Percentiles rank a stretch among this genome's conserved stretches.
These are phyloP conservation scores for Geotrupes spiniger DNA, from an alignment of 2,888 invertebrate genomes.

Conservation along the genomic window DNA sequence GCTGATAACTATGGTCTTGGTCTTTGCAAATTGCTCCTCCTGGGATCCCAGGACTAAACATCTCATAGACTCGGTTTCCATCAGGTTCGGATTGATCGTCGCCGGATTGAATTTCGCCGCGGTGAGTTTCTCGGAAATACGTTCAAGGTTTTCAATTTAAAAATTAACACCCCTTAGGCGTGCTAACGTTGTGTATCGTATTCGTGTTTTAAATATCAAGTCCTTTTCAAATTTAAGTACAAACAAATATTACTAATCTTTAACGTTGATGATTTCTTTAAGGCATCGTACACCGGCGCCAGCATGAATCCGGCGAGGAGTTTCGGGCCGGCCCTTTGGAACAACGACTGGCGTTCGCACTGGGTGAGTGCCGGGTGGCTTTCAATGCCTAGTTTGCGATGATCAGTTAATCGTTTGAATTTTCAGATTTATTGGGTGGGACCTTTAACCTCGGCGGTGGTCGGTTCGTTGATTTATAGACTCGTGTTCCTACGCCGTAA, in stretches of 20 bases:
- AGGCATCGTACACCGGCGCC: slow-evolving; percentile 60
- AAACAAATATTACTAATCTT: slow-evolving; percentile 8
- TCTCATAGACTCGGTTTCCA: slow-evolving; percentile 60
- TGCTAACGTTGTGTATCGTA: no score
- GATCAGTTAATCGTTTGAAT: slow-evolving; percentile 9
- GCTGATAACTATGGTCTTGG: slow-evolving; percentile 60
- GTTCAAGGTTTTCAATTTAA: slow-evolving; percentile 8
- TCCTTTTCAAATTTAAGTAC: no score
- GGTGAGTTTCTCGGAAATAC: slow-evolving; percentile 48
- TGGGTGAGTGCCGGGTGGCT: slow-evolving; percentile 67
- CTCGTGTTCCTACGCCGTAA: slow-evolving; percentile 25
- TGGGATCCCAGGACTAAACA: slow-evolving; percentile 68
- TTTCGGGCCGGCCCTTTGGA: slow-evolving; percentile 70
- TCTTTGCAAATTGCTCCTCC: slow-evolving; percentile 64
- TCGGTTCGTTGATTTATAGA: slow-evolving; percentile 37
- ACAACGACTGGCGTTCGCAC: slow-evolving; percentile 61
- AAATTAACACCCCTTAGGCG: no score
- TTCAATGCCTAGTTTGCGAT: no score
- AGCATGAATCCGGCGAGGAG: slow-evolving; percentile 69
- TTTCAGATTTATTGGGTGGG: slow-evolving; percentile 46
- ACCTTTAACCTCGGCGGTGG: slow-evolving; percentile 38
- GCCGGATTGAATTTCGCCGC: slow-evolving; percentile 62
- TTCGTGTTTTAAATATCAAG: no score
- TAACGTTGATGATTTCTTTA: slow-evolving; percentile 20
- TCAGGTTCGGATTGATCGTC: slow-evolving; percentile 68